Conservation (phyloP, 2,113 vertebrate genomes). For the Rhombomys opimus region DNA sequence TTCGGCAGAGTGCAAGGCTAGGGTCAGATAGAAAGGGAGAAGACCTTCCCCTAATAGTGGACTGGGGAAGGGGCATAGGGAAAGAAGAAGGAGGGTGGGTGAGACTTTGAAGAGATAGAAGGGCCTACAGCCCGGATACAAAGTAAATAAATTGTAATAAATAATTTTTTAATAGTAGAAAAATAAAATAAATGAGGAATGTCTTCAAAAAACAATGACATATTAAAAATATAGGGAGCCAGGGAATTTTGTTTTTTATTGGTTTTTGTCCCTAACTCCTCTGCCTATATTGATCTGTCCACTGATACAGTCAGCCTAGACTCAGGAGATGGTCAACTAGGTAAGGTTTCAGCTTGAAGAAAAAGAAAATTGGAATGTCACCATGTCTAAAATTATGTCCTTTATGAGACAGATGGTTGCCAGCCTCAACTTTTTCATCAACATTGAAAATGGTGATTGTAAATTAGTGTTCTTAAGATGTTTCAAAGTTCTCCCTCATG, state of each 20-base stretch:
- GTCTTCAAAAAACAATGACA: not conserved
- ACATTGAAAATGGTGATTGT: slow-evolving; percentile 89
- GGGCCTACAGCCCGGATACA: too few relatives aligned
- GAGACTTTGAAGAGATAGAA: too few relatives aligned
- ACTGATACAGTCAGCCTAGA: not conserved
- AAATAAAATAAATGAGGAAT: too few relatives aligned
- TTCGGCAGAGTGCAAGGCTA: too few relatives aligned
- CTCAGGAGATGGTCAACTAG: slow-evolving; percentile 57
- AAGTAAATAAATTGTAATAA: too few relatives aligned
- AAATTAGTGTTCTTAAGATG: slow-evolving; percentile 87
- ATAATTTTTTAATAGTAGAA: too few relatives aligned
- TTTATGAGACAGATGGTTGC: slow-evolving; percentile 88
- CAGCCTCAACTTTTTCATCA: slow-evolving; percentile 90
- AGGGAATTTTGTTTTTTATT: not conserved
- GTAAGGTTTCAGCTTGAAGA: slow-evolving; percentile 83
- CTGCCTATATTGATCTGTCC: not conserved
- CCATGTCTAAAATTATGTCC: slow-evolving; percentile 73
- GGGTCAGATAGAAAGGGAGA: too few relatives aligned
- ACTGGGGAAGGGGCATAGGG: too few relatives aligned
- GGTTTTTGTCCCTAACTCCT: not conserved
- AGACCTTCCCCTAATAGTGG: too few relatives aligned
- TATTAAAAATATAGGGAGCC: not conserved
- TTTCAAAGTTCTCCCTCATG: slow-evolving; percentile 80
- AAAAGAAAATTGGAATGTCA: slow-evolving; percentile 65
- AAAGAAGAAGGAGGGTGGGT: too few relatives aligned